Evolutionary conservation across 2,113 vertebrate species (phyloP).

Genomic region (Suricata suricatta): DNA sequence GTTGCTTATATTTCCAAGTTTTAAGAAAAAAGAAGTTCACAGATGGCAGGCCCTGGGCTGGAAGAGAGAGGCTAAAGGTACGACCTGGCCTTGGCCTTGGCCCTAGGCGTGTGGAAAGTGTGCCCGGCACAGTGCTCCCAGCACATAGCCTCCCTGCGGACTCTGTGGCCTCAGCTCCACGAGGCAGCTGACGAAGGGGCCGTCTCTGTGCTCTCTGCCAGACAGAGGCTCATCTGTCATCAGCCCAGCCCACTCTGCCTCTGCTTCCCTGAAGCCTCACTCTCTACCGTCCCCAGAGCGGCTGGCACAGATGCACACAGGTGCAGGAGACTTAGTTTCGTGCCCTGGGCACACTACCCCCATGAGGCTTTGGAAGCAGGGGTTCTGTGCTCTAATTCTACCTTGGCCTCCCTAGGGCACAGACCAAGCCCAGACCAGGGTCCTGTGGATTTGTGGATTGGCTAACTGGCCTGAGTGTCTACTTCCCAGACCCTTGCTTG

Average conservation of each 20-base stretch:
- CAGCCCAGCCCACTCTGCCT: not conserved
- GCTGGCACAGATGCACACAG: fast-evolving
- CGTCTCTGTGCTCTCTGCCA: not conserved
- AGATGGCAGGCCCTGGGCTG: not conserved
- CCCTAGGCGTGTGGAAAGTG: not conserved
- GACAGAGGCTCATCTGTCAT: not conserved
- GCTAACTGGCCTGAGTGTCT: not conserved
- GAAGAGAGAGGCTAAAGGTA: not conserved
- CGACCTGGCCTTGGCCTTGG: too few species aligned
- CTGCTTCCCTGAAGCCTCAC: not conserved
- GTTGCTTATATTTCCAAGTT: constrained; percentile 34
- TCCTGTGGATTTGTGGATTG: not conserved
- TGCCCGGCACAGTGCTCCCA: not conserved
- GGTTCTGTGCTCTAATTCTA: not conserved
- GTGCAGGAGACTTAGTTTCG: not conserved
- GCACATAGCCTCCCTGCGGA: fast-evolving
- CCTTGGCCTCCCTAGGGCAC: not conserved
- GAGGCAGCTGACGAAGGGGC: not conserved
- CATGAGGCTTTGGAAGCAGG: not conserved
- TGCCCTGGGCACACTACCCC: too few species aligned
- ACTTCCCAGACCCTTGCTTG: not conserved
- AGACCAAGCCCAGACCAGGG: not conserved
- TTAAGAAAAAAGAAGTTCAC: not conserved
- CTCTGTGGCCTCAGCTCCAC: not conserved
- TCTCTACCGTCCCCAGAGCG: not conserved